phyloP scores from a whole-genome alignment of 1,140 invertebrate species.

The Liolophura sinensis region DNA sequence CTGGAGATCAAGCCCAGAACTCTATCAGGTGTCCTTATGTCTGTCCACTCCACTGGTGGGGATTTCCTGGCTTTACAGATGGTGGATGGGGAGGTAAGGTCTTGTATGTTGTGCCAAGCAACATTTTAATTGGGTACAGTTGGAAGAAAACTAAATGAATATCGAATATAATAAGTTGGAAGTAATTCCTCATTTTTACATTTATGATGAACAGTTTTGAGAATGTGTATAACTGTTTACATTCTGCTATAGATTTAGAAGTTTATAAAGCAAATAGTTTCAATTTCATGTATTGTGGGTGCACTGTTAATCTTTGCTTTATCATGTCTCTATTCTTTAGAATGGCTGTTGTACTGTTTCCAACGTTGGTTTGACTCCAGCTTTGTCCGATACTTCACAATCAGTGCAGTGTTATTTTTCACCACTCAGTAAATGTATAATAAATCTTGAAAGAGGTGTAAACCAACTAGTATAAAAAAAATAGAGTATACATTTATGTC shows the following conservation, averaged over 20 bases:
- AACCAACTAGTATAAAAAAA: too few species aligned
- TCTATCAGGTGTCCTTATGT: slow-evolving; percentile 74
- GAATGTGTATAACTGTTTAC: neutral
- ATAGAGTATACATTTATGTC: neutral
- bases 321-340: too few species aligned
- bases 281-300: too few species aligned
- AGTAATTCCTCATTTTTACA: too few species aligned
- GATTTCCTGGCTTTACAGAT: slow-evolving; percentile 88
- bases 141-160: too few species aligned
- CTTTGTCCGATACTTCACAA: too few species aligned
- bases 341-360: too few species aligned
- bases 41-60: slow-evolving; percentile 68
- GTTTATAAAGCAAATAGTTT: slow-evolving; percentile 1
- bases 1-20: slow-evolving; percentile 88
- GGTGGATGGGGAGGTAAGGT: slow-evolving; percentile 70
- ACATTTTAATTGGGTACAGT: too few species aligned
- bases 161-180: too few species aligned
- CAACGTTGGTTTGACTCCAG: too few species aligned
- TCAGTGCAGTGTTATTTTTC: too few species aligned
- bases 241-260: neutral
- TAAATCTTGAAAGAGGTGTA: neutral
- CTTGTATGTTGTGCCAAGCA: neutral
- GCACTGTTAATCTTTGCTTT: neutral
- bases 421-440: too few species aligned
- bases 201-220: slow-evolving; percentile 1